These are phyloP conservation scores for Myotis brandtii DNA, from an alignment of 2,113 vertebrate species.

Conservation along the genomic window DNA sequence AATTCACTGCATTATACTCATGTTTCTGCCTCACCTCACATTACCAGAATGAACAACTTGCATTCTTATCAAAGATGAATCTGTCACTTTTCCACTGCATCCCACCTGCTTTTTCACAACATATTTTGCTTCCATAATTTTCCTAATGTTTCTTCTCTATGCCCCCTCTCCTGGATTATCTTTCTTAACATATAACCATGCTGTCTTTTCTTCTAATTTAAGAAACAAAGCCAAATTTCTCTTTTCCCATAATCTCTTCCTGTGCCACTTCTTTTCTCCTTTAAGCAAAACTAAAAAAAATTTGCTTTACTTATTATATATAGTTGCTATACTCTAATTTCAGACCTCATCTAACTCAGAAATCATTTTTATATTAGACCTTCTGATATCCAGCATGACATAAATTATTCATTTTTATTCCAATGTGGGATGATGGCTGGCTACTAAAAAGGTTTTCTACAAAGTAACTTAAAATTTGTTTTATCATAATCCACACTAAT, in stretches of 20 bases:
- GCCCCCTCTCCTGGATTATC: not conserved
- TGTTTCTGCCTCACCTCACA: not conserved
- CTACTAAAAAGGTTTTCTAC: not conserved
- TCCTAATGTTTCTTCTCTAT: not conserved
- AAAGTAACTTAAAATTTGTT: not conserved
- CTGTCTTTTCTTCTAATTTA: not conserved
- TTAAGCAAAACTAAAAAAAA: not conserved
- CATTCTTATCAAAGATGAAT: not conserved
- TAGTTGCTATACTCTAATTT: not conserved
- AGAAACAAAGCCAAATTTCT: not conserved
- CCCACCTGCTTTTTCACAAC: not conserved
- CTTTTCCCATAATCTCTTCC: not conserved
- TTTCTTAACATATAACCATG: not conserved
- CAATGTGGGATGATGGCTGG: not conserved
- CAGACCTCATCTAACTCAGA: not conserved
- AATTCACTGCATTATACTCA: not conserved
- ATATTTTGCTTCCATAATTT: not conserved
- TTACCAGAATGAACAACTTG: not conserved
- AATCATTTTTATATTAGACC: not conserved
- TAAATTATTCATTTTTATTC: slow-evolving; percentile 11
- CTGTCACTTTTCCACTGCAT: not conserved
- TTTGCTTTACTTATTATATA: not conserved
- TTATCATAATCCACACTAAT: not conserved
- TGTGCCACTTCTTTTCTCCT: not conserved
- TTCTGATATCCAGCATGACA: not conserved